These are phyloP conservation scores for Carposina sasakii DNA, from an alignment of 1,140 invertebrate genomes.

Conservation along the genomic window DNA sequence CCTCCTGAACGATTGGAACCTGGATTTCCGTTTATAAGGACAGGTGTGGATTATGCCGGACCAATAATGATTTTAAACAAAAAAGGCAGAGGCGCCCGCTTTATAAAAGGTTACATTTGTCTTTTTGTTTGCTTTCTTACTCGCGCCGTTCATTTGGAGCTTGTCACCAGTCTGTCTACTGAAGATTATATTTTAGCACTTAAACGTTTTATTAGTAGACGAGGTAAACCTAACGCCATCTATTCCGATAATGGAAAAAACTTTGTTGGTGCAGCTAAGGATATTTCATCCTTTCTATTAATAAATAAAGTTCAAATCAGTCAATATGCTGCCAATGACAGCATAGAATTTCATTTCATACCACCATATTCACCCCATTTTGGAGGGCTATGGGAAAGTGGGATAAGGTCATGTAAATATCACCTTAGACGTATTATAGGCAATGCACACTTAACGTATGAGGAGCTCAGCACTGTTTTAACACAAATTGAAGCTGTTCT, in stretches of 20 bases:
- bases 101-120: slow-evolving; percentile 22
- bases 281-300: slow-evolving; percentile 14
- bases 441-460: slow-evolving; percentile 31
- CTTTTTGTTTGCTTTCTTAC: slow-evolving; percentile 17
- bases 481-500: slow-evolving; percentile 38
- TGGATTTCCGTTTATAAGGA: slow-evolving; percentile 28
- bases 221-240: slow-evolving; percentile 24
- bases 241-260: slow-evolving; percentile 29
- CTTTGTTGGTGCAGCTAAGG: slow-evolving; percentile 18
- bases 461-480: slow-evolving; percentile 33
- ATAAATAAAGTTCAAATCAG: slow-evolving; percentile 10
- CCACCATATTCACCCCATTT: slow-evolving; percentile 19
- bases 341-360: slow-evolving; percentile 17
- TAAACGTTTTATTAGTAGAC: slow-evolving; percentile 30
- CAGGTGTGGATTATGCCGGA: slow-evolving; percentile 38
- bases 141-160: slow-evolving; percentile 18
- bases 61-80: slow-evolving; percentile 28
- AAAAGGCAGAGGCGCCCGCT: slow-evolving; percentile 19
- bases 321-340: background rate
- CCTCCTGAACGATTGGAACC: slow-evolving; percentile 23
- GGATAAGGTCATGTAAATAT: slow-evolving; percentile 10
- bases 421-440: slow-evolving; percentile 20
- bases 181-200: slow-evolving; percentile 24
- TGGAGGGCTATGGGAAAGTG: slow-evolving; percentile 2
- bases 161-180: slow-evolving; percentile 19